Base-by-base conservation (phyloP, 2,888 invertebrate genomes). In the Leuctra nigra region DNA sequence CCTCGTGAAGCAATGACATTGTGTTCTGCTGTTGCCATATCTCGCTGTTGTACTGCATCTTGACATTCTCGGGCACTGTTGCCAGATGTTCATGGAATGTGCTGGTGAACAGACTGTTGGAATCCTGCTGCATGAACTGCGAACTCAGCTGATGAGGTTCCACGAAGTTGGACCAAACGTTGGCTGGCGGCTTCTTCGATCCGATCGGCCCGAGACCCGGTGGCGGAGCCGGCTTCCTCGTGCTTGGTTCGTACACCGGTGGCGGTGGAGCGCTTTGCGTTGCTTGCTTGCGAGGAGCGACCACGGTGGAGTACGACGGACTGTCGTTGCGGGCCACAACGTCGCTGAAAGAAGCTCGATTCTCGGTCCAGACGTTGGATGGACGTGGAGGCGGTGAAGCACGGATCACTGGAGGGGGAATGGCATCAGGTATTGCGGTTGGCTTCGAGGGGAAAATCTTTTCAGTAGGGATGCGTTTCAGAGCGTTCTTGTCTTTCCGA, bases 321-420 rank as follows among this genome's bases (percentile, higher is more conserved):
- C 71, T 70, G 50, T 77, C 78, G 63, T 68, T 78, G 11, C 80
- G 68, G 0, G 80, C 79, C 1, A 81, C 80, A 1, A 80, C 80
- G 61, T 81, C 80, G 61, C 80, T 80, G 64, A 81, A 81, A 36
- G 75, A 77, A 0, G 80, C 79, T 52, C 75, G 68, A 61, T 75
- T 78, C 65, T 79, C 79, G 35, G 75, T 74, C 79, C 79, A 79
- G 48, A 68, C 73, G 23, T 66, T 71, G 55, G 66, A 68, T 41
- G 68, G 72, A 29, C 72, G 71, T 14, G 70, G 73, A 4, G 47
- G 48, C 47, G 70, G 66, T 0, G 68, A 65, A 13, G 66, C 62
- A 3, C 65, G 62, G 3, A 66, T 60, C 39, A 60, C 55, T 2
- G 63, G 29, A 4, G 33, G 22, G 20, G 16, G 33, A 24, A 20